These are phyloP conservation scores for Blennius ocellaris DNA, from an alignment of 2,113 vertebrate species.

Conservation along the genomic window DNA sequence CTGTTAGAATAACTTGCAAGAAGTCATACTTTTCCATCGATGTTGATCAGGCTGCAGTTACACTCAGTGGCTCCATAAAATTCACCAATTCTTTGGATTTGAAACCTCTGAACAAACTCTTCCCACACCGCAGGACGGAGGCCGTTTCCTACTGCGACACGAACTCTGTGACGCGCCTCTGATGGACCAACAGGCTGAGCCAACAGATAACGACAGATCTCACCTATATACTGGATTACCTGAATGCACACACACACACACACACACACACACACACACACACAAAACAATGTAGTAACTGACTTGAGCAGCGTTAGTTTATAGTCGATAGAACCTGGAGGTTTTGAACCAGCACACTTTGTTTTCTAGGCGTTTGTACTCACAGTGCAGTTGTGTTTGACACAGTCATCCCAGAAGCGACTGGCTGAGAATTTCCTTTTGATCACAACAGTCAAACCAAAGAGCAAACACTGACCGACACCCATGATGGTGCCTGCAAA, in stretches of 20 bases:
- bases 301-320: not conserved
- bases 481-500: conserved; percentile 91
- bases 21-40: conserved; percentile 89
- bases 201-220: conserved; percentile 92
- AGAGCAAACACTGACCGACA: conserved; percentile 90
- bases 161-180: conserved; percentile 83
- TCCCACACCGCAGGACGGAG: conserved; percentile 89
- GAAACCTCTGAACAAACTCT: conserved; percentile 88
- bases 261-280: conserved; percentile 8
- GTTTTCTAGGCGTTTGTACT: conserved; percentile 55
- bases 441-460: conserved; percentile 89
- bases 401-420: conserved; percentile 92
- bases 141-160: conserved; percentile 90
- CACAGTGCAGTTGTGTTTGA: conserved; percentile 91
- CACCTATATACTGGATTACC: conserved; percentile 93
- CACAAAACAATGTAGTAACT: not conserved
- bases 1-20: not conserved
- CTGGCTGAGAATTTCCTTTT: conserved; percentile 92
- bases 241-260: conserved; percentile 56
- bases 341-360: not conserved
- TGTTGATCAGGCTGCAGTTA: conserved; percentile 93
- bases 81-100: conserved; percentile 86
- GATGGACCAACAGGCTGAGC: conserved; percentile 82
- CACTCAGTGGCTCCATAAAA: conserved; percentile 95
- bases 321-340: not conserved